Percentiles rank a stretch among this genome's conserved stretches.
These are phyloP conservation scores for Xanthorhoe spadicearia DNA, from an alignment of 2,888 invertebrate species.

Conservation along the genomic window DNA sequence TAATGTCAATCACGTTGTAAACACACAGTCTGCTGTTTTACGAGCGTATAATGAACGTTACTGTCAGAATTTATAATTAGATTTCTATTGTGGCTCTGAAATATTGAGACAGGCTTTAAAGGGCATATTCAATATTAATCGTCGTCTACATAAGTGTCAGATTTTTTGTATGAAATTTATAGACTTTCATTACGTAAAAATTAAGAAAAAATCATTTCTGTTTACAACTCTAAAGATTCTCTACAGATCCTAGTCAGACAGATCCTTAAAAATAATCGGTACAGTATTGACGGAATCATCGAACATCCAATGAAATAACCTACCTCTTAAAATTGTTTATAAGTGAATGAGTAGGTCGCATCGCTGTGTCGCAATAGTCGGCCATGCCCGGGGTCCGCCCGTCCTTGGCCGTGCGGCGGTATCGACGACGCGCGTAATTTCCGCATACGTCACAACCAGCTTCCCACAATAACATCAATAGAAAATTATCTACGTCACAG, in stretches of 20 bases:
- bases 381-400: conserved; percentile 59
- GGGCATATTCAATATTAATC: neutral
- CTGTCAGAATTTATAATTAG: conserved; percentile 16
- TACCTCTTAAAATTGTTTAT: too few relatives aligned
- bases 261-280: too few relatives aligned
- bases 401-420: conserved; percentile 70
- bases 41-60: conserved; percentile 29
- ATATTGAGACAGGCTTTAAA: neutral
- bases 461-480: conserved; percentile 55
- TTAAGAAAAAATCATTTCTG: too few relatives aligned
- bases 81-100: conserved; percentile 6
- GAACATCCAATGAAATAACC: too few relatives aligned
- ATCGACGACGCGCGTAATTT: conserved; percentile 69
- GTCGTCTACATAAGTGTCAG: conserved; percentile 7
- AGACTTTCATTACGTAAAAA: too few relatives aligned
- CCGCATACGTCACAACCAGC: conserved; percentile 56
- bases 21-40: conserved; percentile 39
- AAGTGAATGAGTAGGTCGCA: conserved; percentile 43
- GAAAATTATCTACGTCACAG: conserved; percentile 55
- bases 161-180: too few relatives aligned
- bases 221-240: too few relatives aligned
- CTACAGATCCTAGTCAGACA: too few relatives aligned
- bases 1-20: conserved; percentile 54
- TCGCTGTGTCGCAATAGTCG: conserved; percentile 63
- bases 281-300: too few relatives aligned